These are phyloP conservation scores for Phalloptychus januarius DNA, from an alignment of 2,797 vertebrate species.

Conservation along the genomic window DNA sequence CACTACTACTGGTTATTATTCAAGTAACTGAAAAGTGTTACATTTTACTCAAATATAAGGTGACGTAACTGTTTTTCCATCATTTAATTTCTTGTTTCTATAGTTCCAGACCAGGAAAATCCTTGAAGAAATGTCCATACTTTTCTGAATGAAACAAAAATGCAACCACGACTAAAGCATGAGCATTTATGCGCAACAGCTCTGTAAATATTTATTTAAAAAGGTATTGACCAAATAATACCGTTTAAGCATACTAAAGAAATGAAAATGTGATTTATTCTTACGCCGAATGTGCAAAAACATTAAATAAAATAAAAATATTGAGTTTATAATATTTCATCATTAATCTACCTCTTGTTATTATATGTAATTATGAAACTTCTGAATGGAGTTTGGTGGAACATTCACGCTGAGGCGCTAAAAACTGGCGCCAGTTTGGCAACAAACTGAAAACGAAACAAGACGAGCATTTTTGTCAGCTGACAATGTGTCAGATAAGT, in stretches of 20 bases:
- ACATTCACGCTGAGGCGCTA: constrained; percentile 17
- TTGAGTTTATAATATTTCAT: rapidly evolving
- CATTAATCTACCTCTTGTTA: rapidly evolving
- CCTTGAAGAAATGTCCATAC: neutral
- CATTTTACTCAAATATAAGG: neutral
- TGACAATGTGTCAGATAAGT: rapidly evolving
- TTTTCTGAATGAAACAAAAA: neutral
- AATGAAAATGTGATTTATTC: neutral
- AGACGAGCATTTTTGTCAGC: rapidly evolving
- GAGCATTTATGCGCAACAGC: neutral
- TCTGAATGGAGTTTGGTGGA: neutral
- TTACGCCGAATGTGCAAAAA: constrained; percentile 6
- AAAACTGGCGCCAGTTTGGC: constrained; percentile 72
- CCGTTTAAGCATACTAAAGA: neutral
- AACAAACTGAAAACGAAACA: neutral
- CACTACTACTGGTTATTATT: neutral
- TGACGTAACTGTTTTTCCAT: neutral
- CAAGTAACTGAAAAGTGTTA: neutral
- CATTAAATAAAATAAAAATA: rapidly evolving
- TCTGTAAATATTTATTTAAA: neutral
- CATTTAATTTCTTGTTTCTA: neutral
- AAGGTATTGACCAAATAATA: neutral
- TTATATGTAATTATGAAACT: rapidly evolving
- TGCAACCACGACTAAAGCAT: neutral
- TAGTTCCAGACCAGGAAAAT: neutral